Base-by-base conservation (phyloP, 2,888 invertebrate species). In the Melolontha melolontha region DNA sequence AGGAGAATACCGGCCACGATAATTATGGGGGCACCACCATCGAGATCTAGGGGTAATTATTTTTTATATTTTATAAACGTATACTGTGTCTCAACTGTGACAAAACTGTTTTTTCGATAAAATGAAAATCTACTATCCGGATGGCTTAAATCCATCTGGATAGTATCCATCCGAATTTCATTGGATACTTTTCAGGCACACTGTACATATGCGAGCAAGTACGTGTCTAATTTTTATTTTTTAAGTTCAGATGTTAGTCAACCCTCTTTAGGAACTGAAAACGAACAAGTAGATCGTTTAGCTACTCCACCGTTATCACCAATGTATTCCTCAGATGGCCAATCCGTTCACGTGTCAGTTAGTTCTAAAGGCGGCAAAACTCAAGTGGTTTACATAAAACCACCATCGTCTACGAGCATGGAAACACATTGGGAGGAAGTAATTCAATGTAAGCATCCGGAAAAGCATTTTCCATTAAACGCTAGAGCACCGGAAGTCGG, bases 1-100 rank as follows among this genome's bases (percentile, higher is more conserved):
- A 90, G 92, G 79, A 88, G 93, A 74, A 91, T 95, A 70, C 94
- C 94, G 51, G 91, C 93, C 7, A 90, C 90, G 2, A 90, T 94
- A 74, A 87, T 94, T 51, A 88, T 94, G 84, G 91, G 92, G 80
- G 90, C 89, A 66, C 89, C 90, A 50, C 87, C 89, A 2, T 86
- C 88, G 14, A 83, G 90, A 72, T 89, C 90, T 0, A 85, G 91
- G 85, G 91, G 91, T 91, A 76, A 75, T 22, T 49, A 10, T 7
- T 17, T 49, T 22, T 11, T 16, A 16, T 55, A 49, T 11, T 34
- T 40, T 59, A 52, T 7, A 77, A 77, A 6, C 75, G 79, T 42
- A 81, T 1, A 49, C 63, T 14, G 0, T 34, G 34, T 34, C 34
- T 10, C 6, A 6, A 34, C 10, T 5, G 34, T 34, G 34, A 34